Evolutionary conservation across 1,140 invertebrate genomes (phyloP).

Genomic region (Archivesica marissinica): DNA sequence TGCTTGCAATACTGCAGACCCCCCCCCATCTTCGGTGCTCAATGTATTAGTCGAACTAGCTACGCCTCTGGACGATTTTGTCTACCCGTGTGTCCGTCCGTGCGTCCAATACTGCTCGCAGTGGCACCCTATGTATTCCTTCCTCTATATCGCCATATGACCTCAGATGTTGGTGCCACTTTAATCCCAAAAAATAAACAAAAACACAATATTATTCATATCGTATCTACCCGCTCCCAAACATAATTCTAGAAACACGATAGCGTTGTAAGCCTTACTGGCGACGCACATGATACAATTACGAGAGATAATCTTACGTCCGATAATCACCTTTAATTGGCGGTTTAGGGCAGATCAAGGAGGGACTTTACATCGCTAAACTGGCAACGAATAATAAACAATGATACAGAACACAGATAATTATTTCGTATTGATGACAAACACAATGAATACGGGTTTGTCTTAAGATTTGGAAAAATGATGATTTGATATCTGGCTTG

Average conservation of each 20-base stretch:
- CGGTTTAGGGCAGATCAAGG: background rate
- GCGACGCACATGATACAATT: background rate
- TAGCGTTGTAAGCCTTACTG: background rate
- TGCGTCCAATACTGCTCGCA: background rate
- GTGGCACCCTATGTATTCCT: background rate
- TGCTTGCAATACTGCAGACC: too few species aligned
- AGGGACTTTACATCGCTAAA: background rate
- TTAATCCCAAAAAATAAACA: background rate
- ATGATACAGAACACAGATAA: background rate
- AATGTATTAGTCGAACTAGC: too few species aligned
- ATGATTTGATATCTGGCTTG: background rate
- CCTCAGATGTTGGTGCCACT: background rate
- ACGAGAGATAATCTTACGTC: background rate
- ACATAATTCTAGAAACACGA: background rate
- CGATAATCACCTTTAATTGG: background rate
- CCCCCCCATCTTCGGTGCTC: too few species aligned
- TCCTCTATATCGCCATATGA: background rate
- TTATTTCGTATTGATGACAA: background rate
- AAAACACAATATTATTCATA: too few species aligned
- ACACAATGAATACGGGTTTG: background rate
- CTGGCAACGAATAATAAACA: background rate
- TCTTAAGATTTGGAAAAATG: constrained; percentile 2
- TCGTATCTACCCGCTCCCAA: too few species aligned
- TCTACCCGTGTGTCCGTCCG: background rate
- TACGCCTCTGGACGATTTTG: too few species aligned